Conservation (phyloP, 2,888 invertebrate genomes). For the Deilephila porcellus region DNA sequence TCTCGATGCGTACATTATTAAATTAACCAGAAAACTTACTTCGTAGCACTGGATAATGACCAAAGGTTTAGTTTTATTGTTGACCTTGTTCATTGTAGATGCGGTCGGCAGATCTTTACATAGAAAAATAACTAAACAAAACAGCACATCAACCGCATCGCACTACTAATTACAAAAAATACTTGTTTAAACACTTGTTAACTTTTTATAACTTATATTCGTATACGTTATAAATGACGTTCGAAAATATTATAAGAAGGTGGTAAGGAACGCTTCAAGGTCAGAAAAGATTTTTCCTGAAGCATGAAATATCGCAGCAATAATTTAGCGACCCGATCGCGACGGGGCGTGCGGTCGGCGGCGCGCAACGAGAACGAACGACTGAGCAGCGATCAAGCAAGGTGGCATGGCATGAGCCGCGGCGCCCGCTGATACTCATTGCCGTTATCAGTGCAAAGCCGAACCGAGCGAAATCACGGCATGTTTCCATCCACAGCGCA, state of each 20-base stretch:
- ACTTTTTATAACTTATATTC: background rate
- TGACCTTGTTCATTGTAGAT: conserved; percentile 68
- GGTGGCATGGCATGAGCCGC: conserved; percentile 19
- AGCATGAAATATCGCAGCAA: conserved; percentile 62
- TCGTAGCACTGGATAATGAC: conserved; percentile 86
- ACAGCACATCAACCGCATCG: conserved; percentile 42
- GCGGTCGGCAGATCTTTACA: conserved; percentile 29
- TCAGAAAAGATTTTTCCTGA: conserved; percentile 67
- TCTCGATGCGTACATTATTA: conserved; percentile 35
- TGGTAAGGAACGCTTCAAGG: conserved; percentile 67
- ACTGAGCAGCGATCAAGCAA: conserved; percentile 47
- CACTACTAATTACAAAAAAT: conserved; percentile 34
- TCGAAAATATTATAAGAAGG: conserved; percentile 10
- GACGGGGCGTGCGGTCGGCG: conserved; percentile 42
- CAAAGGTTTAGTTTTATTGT: conserved; percentile 75
- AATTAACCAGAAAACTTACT: conserved; percentile 72
- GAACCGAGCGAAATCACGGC: conserved; percentile 64
- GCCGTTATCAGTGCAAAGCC: conserved; percentile 74
- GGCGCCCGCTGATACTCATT: conserved; percentile 41
- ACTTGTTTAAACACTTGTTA: conserved; percentile 24
- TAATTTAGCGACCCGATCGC: conserved; percentile 39
- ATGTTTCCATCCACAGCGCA: conserved; percentile 33
- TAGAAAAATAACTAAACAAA: conserved; percentile 36
- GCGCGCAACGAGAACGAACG: conserved; percentile 54
- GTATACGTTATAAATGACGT: background rate